A percentile compares a stretch with the other conserved stretches of the same genome.
These are phyloP conservation scores for Odocoileus hemionus DNA, from an alignment of 2,113 vertebrate species.

Conservation along the genomic window DNA sequence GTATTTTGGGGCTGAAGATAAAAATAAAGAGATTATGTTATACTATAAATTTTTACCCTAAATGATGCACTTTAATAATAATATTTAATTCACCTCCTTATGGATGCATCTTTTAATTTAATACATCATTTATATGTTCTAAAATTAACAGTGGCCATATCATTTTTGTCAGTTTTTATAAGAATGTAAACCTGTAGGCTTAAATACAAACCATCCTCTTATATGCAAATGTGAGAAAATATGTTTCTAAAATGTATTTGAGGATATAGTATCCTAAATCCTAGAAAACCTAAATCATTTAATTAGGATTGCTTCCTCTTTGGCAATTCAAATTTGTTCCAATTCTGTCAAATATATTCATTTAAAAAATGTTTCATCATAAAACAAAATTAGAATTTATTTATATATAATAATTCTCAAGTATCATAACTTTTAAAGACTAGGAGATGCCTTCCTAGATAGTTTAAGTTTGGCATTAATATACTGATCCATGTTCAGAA, in stretches of 20 bases:
- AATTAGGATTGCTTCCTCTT: neutral
- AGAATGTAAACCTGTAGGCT: neutral
- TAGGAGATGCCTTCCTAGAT: neutral
- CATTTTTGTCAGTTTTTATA: neutral
- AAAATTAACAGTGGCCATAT: neutral
- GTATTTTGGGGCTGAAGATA: neutral
- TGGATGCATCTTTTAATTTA: neutral
- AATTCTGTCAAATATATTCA: neutral
- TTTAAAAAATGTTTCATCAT: neutral
- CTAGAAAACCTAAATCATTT: neutral
- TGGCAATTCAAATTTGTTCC: neutral
- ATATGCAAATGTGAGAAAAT: neutral
- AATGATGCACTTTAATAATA: neutral
- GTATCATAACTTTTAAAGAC: neutral
- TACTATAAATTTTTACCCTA: neutral
- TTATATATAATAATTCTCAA: neutral
- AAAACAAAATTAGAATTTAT: slow-evolving; percentile 17
- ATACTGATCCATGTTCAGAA: neutral
- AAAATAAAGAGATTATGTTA: slow-evolving; percentile 21
- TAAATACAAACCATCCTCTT: neutral
- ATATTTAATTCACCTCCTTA: neutral
- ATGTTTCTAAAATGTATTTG: neutral
- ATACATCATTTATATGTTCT: neutral
- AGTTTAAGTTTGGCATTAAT: neutral
- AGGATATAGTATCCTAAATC: neutral